Evolutionary conservation across 2,113 vertebrate genomes (phyloP).

Genomic region (Forbesichthys papilliferus): DNA sequence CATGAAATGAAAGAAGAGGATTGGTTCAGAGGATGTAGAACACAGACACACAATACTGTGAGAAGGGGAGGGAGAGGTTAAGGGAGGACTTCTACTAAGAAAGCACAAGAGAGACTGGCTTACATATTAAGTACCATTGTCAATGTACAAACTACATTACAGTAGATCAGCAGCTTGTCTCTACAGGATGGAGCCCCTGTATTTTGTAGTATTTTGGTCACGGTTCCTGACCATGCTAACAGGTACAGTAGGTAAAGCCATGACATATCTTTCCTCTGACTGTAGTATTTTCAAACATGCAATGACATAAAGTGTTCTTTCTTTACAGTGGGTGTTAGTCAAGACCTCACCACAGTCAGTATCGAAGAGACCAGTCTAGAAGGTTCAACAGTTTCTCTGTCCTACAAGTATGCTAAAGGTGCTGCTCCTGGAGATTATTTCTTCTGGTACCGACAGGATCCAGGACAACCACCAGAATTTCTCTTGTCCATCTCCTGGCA

Average conservation of each 20-base stretch:
- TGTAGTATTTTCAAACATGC: too few relatives aligned
- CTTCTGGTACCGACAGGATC: background rate
- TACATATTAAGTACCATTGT: too few relatives aligned
- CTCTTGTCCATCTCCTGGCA: background rate
- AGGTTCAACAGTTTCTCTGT: background rate
- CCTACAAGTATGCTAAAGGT: background rate
- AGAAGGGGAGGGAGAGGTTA: too few relatives aligned
- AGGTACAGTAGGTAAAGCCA: background rate
- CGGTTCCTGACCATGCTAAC: background rate
- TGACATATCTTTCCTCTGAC: too few relatives aligned
- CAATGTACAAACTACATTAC: slow-evolving; percentile 7
- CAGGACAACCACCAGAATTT: background rate
- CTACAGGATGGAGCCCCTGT: background rate
- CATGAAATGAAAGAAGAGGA: too few relatives aligned
- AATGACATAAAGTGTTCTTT: background rate
- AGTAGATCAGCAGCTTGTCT: too few relatives aligned
- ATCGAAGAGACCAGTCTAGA: background rate
- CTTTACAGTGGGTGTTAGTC: background rate
- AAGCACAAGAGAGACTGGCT: too few relatives aligned
- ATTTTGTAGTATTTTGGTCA: background rate
- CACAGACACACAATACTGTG: too few relatives aligned
- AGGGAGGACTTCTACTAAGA: too few relatives aligned
- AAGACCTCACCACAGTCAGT: background rate
- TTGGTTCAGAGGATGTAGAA: too few relatives aligned
- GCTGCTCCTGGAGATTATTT: background rate